A percentile compares a stretch with the other conserved stretches of the same genome.
Evolutionary conservation across 2,113 vertebrate species (phyloP).

Genomic region (Perognathus longimembris): DNA sequence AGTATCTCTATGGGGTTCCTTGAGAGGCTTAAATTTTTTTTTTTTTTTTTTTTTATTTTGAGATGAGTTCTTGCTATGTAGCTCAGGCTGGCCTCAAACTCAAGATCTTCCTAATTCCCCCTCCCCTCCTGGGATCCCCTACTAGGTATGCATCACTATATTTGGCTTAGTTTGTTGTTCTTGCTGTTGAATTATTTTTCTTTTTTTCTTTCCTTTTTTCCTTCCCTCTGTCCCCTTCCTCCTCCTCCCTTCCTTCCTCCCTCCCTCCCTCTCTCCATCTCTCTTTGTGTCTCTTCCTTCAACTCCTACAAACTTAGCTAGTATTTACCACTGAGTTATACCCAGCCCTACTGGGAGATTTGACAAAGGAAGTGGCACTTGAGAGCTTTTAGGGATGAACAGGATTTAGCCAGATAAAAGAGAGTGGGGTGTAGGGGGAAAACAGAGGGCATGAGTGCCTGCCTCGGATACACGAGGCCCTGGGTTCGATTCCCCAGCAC

Average conservation of each 20-base stretch:
- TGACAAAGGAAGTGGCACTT: background rate
- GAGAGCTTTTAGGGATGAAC: constrained; percentile 33
- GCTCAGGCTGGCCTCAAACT: background rate
- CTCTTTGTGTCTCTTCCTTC: too few relatives aligned
- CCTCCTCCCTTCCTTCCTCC: too few relatives aligned
- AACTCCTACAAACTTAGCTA: too few relatives aligned
- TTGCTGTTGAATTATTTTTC: too few relatives aligned
- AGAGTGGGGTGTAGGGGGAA: background rate
- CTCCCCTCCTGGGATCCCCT: too few relatives aligned
- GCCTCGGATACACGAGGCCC: too few relatives aligned
- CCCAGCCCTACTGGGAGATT: background rate
- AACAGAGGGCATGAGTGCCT: too few relatives aligned
- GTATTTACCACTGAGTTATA: background rate
- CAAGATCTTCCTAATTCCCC: background rate
- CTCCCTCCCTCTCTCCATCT: too few relatives aligned
- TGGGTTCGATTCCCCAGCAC: too few relatives aligned
- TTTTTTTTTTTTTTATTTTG: background rate
- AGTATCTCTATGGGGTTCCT: background rate
- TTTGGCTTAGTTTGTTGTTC: too few relatives aligned
- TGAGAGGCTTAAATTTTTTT: background rate
- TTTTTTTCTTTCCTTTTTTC: too few relatives aligned
- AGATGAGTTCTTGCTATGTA: background rate
- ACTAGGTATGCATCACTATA: background rate
- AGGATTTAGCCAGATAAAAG: constrained; percentile 43
- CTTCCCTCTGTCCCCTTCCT: too few relatives aligned